phyloP scores from a whole-genome alignment of 2,888 invertebrate genomes.

The Pterostichus madidus region DNA sequence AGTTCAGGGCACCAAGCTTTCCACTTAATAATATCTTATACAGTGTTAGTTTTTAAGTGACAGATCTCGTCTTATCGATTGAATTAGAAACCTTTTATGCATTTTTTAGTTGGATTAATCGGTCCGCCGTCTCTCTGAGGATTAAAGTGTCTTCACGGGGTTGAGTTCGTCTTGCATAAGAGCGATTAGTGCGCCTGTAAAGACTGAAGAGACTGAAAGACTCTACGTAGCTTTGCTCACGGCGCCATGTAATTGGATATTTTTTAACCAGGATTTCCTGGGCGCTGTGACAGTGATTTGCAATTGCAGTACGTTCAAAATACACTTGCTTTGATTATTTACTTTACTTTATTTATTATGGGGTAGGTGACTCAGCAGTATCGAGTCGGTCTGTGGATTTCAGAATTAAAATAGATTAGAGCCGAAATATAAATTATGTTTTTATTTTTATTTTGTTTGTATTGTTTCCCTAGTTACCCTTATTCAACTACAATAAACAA shows the following conservation, averaged over 20 bases:
- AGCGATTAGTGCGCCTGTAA: constrained; percentile 39
- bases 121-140: not conserved
- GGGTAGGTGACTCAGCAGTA: too few relatives aligned
- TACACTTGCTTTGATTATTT: not conserved
- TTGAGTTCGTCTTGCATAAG: constrained; percentile 42
- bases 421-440: too few relatives aligned
- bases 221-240: not conserved
- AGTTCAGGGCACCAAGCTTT: too few relatives aligned
- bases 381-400: too few relatives aligned
- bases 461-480: too few relatives aligned
- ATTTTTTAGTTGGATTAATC: constrained; percentile 13
- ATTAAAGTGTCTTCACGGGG: constrained; percentile 19
- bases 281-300: constrained; percentile 4
- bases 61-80: too few relatives aligned
- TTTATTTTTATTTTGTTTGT: too few relatives aligned
- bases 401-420: too few relatives aligned
- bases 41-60: too few relatives aligned
- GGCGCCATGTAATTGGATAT: constrained; percentile 33
- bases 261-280: constrained; percentile 9
- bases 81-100: not conserved
- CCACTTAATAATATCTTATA: too few relatives aligned
- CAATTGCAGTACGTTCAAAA: not conserved
- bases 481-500: too few relatives aligned
- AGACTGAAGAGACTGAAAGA: not conserved
- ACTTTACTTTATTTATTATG: too few relatives aligned